Evolutionary conservation across 2,113 vertebrate genomes (phyloP).

Genomic region (Rhynchomys soricoides): DNA sequence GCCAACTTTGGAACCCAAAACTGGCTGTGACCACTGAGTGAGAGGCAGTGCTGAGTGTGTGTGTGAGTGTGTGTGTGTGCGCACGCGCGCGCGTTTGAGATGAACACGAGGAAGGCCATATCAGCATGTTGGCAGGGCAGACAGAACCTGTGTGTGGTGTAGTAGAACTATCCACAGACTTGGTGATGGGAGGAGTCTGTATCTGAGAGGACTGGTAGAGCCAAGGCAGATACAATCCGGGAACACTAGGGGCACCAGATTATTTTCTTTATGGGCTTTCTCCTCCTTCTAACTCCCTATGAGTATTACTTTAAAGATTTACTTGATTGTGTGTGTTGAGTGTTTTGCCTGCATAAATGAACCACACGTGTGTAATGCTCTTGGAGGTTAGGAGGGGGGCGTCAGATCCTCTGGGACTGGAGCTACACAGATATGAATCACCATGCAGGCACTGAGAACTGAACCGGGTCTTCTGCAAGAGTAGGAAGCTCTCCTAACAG

Average conservation of each 20-base stretch:
- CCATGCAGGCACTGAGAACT: neutral
- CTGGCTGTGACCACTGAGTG: neutral
- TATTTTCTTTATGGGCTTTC: neutral
- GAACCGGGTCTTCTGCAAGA: neutral
- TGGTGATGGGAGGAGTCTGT: neutral
- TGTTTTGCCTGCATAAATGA: neutral
- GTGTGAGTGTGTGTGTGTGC: neutral
- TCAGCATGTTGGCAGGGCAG: neutral
- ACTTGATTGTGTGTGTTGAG: neutral
- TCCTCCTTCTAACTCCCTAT: neutral
- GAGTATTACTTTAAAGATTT: neutral
- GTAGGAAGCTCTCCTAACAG: neutral
- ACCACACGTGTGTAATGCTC: neutral
- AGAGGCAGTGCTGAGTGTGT: neutral
- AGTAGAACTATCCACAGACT: neutral
- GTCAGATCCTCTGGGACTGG: neutral
- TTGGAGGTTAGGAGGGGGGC: neutral
- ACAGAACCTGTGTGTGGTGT: neutral
- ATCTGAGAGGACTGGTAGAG: neutral
- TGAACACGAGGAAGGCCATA: neutral
- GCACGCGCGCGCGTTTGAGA: too few species aligned
- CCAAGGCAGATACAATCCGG: neutral
- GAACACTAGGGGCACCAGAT: neutral
- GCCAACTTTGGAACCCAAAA: neutral
- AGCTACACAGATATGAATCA: neutral